These are phyloP conservation scores for Hystrix brachyura DNA, from an alignment of 2,113 vertebrate species.

Conservation along the genomic window DNA sequence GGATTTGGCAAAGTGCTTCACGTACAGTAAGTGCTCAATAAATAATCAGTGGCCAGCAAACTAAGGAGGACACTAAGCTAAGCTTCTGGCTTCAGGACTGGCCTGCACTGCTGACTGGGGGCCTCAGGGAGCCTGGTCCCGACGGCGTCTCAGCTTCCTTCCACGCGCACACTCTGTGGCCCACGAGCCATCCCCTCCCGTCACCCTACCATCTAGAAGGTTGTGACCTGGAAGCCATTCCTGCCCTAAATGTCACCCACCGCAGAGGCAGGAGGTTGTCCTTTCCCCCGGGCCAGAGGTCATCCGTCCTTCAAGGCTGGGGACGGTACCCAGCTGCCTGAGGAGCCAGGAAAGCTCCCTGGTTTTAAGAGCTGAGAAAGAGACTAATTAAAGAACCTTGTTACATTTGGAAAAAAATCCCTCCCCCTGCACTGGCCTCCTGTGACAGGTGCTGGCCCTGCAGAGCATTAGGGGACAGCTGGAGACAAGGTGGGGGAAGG, in stretches of 20 bases:
- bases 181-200: not conserved
- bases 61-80: not conserved
- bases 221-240: not conserved
- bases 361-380: conserved; percentile 71
- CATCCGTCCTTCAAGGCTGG: conserved; percentile 50
- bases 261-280: not conserved
- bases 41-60: accelerated
- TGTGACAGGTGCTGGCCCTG: conserved; percentile 50
- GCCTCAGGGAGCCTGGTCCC: accelerated
- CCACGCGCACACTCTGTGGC: not conserved
- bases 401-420: conserved; percentile 51
- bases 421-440: conserved; percentile 41
- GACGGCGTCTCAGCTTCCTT: not conserved
- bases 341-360: conserved; percentile 49
- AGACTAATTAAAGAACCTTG: conserved; percentile 67
- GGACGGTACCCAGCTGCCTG: not conserved
- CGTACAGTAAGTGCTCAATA: accelerated
- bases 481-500: too few relatives aligned
- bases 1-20: accelerated
- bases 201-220: too few relatives aligned
- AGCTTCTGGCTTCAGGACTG: not conserved
- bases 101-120: not conserved
- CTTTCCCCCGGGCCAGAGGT: conserved; percentile 24
- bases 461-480: not conserved
- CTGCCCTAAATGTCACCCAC: too few relatives aligned